phyloP scores from a whole-genome alignment of 2,113 vertebrate genomes.

The Lucifuga dentata region DNA sequence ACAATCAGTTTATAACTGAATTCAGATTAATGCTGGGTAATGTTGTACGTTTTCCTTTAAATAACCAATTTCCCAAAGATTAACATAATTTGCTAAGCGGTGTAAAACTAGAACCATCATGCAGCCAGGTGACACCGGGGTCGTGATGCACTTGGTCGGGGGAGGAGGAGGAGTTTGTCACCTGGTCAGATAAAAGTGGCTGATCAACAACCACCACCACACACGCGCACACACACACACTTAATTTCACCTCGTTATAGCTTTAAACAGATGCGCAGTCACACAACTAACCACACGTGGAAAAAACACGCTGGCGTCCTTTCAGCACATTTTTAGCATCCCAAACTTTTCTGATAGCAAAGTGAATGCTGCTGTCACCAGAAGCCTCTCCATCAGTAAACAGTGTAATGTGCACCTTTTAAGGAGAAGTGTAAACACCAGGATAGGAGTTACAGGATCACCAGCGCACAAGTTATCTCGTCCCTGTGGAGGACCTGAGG shows the following conservation, averaged over 20 bases:
- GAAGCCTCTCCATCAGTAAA: constrained; percentile 3
- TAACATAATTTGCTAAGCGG: background rate
- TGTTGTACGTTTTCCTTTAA: background rate
- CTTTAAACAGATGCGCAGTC: too few relatives aligned
- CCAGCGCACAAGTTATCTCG: constrained; percentile 9
- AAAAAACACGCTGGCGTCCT: background rate
- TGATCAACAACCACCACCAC: background rate
- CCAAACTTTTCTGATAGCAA: constrained; percentile 30
- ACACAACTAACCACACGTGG: background rate
- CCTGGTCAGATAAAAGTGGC: constrained; percentile 15
- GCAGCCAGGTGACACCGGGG: constrained; percentile 31
- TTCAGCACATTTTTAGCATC: background rate
- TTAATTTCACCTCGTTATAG: background rate
- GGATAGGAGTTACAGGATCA: background rate
- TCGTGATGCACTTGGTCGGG: constrained; percentile 7
- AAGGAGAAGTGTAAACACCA: background rate
- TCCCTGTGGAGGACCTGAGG: constrained; percentile 17
- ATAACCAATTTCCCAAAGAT: background rate
- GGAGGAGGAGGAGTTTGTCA: constrained; percentile 6
- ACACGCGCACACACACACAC: background rate
- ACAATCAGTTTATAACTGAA: background rate
- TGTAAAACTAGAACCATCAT: background rate
- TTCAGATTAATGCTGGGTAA: background rate
- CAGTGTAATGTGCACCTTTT: background rate
- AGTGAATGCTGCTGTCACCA: constrained; percentile 8